Conservation (phyloP, 2,113 vertebrate genomes). For the Callochromis pleurospilus region DNA sequence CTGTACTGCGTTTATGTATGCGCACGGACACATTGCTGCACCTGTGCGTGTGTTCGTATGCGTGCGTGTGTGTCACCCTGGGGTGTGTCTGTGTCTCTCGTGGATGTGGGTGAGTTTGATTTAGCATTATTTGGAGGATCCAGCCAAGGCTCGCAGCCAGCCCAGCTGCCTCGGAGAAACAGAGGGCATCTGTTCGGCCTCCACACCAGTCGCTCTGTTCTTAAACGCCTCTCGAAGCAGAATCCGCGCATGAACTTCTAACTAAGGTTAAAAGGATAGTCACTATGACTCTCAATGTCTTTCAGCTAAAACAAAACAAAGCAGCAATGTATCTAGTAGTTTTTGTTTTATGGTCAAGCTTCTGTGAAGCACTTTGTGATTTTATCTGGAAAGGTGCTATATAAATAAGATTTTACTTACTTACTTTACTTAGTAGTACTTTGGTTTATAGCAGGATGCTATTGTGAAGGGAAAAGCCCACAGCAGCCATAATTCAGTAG, state of each 20-base stretch:
- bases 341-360: background rate
- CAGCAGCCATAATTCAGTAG: background rate
- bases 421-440: background rate
- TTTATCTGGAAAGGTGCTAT: background rate
- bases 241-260: background rate
- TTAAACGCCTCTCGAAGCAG: background rate
- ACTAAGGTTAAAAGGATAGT: background rate
- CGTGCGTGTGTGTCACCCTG: background rate
- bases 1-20: background rate
- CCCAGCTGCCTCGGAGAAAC: constrained; percentile 53
- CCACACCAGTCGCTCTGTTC: constrained; percentile 27
- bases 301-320: background rate
- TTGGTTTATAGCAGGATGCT: background rate
- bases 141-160: constrained; percentile 21
- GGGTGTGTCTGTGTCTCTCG: background rate
- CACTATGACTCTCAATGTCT: background rate
- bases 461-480: fast-evolving
- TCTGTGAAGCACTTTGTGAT: background rate
- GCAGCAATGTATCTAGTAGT: background rate
- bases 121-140: constrained; percentile 18
- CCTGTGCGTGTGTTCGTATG: background rate
- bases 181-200: constrained; percentile 53
- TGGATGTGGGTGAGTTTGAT: constrained; percentile 12
- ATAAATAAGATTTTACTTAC: background rate
- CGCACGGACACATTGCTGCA: background rate